Conservation (phyloP, 1,140 invertebrate species). For the Hyphantria cunea region DNA sequence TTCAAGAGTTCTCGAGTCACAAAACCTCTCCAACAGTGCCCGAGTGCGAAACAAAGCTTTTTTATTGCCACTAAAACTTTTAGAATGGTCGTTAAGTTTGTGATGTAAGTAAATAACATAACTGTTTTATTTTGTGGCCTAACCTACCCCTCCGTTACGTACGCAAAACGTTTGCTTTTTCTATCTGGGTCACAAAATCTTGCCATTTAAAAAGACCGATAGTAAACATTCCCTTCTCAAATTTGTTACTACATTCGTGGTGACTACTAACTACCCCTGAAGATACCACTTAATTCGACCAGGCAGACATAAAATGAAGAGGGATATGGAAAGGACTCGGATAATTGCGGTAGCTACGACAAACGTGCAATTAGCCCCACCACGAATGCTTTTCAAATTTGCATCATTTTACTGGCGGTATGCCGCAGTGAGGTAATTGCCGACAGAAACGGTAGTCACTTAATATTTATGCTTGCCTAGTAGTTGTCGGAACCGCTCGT, state of each 20-base stretch:
- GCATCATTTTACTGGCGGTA: conserved; percentile 23
- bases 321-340: conserved; percentile 39
- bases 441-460: conserved; percentile 20
- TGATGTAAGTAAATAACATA: too few relatives aligned
- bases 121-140: too few relatives aligned
- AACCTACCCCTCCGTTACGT: too few relatives aligned
- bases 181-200: too few relatives aligned
- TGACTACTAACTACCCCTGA: conserved; percentile 9
- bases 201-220: too few relatives aligned
- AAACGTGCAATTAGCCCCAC: conserved; percentile 23
- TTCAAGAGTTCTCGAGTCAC: conserved; percentile 5
- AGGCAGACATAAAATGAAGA: conserved; percentile 31
- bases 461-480: conserved; percentile 49
- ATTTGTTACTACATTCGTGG: conserved; percentile 6
- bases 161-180: too few relatives aligned
- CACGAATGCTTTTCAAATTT: conserved; percentile 34
- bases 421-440: conserved; percentile 29
- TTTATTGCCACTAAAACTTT: conserved; percentile 20
- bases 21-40: neutral
- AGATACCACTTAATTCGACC: conserved; percentile 18
- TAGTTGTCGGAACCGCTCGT: conserved; percentile 34
- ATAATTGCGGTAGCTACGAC: conserved; percentile 23
- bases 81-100: too few relatives aligned
- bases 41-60: conserved; percentile 5
- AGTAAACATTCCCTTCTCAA: too few relatives aligned